Conservation (phyloP, 2,113 vertebrate genomes). For the Cephalophus harveyi region DNA sequence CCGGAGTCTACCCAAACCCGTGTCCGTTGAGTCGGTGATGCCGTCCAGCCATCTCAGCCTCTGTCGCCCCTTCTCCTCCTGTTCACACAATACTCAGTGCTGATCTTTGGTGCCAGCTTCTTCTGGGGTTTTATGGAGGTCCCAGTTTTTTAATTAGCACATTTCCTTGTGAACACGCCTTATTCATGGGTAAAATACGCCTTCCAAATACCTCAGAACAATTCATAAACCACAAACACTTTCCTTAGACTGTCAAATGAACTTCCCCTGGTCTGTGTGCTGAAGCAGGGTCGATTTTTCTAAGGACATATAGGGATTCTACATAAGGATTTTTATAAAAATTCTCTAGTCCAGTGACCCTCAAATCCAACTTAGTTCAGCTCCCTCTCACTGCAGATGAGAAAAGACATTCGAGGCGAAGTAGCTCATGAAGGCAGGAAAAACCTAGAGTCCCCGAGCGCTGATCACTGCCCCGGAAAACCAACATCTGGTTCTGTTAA, state of each 20-base stretch:
- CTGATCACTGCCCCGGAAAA: accelerated
- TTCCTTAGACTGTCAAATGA: not conserved
- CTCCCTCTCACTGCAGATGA: not conserved
- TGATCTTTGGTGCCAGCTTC: not conserved
- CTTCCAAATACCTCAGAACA: not conserved
- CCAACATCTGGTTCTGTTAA: accelerated
- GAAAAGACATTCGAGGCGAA: not conserved
- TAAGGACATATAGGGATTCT: not conserved
- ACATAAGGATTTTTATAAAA: not conserved
- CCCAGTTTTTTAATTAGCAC: not conserved
- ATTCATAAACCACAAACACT: not conserved
- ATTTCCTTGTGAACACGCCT: not conserved
- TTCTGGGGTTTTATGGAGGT: not conserved
- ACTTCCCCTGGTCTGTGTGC: not conserved
- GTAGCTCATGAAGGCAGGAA: accelerated
- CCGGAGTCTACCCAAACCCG: not conserved
- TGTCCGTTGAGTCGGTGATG: not conserved
- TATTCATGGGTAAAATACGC: not conserved
- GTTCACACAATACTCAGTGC: accelerated
- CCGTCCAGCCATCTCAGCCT: not conserved
- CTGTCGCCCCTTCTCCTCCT: not conserved
- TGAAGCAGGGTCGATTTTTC: not conserved
- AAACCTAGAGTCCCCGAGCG: accelerated
- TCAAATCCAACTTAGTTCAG: not conserved
- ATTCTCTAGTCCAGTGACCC: not conserved